A percentile compares a stretch with the other conserved stretches of the same genome.
These are phyloP conservation scores for Dolomedes plantarius DNA, from an alignment of 2,888 invertebrate species.

Conservation along the genomic window DNA sequence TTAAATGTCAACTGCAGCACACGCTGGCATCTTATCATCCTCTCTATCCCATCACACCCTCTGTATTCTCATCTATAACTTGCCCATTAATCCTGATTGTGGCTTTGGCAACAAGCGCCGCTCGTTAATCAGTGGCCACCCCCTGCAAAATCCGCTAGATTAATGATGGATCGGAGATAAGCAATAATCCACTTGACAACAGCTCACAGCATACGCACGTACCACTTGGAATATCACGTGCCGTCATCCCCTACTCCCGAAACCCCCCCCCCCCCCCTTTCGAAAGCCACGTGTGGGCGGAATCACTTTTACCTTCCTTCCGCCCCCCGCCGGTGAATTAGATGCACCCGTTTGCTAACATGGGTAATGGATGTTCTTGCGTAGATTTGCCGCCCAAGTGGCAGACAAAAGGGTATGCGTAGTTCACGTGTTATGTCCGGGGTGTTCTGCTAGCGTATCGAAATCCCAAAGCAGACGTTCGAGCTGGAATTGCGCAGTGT, in stretches of 20 bases:
- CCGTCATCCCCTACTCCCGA: background rate
- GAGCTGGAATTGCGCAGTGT: slow-evolving; percentile 7
- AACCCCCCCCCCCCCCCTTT: background rate
- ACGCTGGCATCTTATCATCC: background rate
- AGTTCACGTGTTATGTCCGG: background rate
- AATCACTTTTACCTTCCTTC: background rate
- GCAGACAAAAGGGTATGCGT: background rate
- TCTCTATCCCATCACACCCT: background rate
- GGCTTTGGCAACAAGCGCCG: background rate
- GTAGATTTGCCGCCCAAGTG: slow-evolving; percentile 7
- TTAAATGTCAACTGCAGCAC: background rate
- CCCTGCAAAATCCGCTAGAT: background rate
- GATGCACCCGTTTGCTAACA: slow-evolving; percentile 35
- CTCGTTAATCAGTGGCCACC: background rate
- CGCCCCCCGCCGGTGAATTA: slow-evolving; percentile 26
- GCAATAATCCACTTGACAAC: slow-evolving; percentile 6
- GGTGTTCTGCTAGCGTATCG: slow-evolving; percentile 22
- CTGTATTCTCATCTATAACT: background rate
- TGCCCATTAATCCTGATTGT: slow-evolving; percentile 1
- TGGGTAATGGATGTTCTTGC: slow-evolving; percentile 41
- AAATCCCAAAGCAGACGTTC: slow-evolving; percentile 53
- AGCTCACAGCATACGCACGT: background rate
- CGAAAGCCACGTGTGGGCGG: background rate
- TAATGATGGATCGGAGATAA: slow-evolving; percentile 5
- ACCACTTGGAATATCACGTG: background rate